Evolutionary conservation across 2,888 invertebrate genomes (phyloP), one percentile per base, ranked within the genome.

Genomic region (Hirtodrosophila histrioides): DNA sequence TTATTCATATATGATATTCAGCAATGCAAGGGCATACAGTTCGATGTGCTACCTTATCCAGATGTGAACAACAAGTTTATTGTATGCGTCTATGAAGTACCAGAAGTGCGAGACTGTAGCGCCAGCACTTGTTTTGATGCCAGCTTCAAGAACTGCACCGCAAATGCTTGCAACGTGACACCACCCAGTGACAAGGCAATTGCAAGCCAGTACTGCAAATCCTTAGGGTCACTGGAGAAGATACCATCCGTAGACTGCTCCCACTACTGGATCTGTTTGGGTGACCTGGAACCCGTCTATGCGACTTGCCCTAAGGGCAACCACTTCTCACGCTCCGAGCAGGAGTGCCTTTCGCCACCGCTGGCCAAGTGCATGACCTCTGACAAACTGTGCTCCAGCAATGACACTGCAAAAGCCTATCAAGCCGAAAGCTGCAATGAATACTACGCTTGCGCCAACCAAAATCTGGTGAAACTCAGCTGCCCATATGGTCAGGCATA

Each of bases 211-310:
- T 37, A 49, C 8, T 62, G 62, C 49, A 11, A 4, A 0, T 9
- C 8, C 6, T 8, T 49, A 4, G 6, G 3, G 0, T 5, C n/a
- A 7, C 9, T 31, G 3, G 33, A 39, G 37, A 31, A n/a, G 6
- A 62, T 60, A 31, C 46, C 64, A 0, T 50, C 66, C 2, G 8
- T 51, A 10, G 56, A 65, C 8, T 67, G 67, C 27, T 7, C 9
- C 23, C 65, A 67, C 23, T 58, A 57, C 31, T 65, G 65, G 58
- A 49, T 65, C 8, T 65, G 65, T 8, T 17, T 65, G 29, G 48
- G 39, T 35, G 33, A 33, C 0, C n/a, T 43, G 27, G 48, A 65
- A 1, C 65, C 65, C 10, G 43, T 65, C 9, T 65, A 62, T 54
- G 65, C 17, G 2, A 9, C 12, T 12, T 65, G 65, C 0, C 65